Percentiles rank a stretch among this genome's conserved stretches.
Evolutionary conservation across 2,888 invertebrate species (phyloP).

Genomic region (Mimumesa dahlbomi): DNA sequence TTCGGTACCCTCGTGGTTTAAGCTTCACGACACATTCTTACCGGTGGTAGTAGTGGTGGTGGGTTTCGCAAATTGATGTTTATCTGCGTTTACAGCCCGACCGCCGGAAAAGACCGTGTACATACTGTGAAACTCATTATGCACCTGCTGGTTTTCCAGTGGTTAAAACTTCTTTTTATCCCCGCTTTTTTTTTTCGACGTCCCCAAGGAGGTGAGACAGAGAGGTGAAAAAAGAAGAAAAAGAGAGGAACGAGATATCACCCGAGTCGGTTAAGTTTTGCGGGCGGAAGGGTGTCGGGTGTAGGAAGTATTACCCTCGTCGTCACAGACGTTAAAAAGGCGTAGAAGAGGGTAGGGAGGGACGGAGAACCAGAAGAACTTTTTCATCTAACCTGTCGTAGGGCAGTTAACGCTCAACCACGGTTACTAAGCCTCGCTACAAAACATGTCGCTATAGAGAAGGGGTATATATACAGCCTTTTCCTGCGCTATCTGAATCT

Average conservation of each 20-base stretch:
- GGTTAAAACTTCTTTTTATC: constrained; percentile 7
- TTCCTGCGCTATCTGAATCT: constrained; percentile 71
- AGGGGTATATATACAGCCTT: constrained; percentile 55
- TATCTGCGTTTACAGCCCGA: constrained; percentile 18
- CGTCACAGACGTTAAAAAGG: constrained; percentile 24
- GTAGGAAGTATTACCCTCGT: constrained; percentile 19
- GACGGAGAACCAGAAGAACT: constrained; percentile 20
- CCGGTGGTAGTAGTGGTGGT: no score
- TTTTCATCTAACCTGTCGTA: constrained; percentile 58
- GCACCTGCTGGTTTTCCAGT: constrained; percentile 39
- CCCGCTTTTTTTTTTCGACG: background rate
- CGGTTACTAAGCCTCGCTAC: constrained; percentile 33
- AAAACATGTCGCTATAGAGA: constrained; percentile 38
- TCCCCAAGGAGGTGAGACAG: no score
- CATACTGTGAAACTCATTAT: constrained; percentile 34
- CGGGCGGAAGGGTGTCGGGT: constrained; percentile 7
- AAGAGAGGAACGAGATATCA: constrained; percentile 1
- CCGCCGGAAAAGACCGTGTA: constrained; percentile 7
- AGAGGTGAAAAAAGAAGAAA: no score
- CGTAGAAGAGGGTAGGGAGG: constrained; percentile 1
- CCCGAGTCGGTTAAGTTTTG: constrained; percentile 8
- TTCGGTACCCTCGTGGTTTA: constrained; percentile 7
- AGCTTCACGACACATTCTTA: constrained; percentile 31
- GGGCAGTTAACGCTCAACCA: constrained; percentile 58
- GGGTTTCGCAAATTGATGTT: constrained; percentile 32